phyloP scores from a whole-genome alignment of 1,140 invertebrate species.

The Diuraphis noxia region DNA sequence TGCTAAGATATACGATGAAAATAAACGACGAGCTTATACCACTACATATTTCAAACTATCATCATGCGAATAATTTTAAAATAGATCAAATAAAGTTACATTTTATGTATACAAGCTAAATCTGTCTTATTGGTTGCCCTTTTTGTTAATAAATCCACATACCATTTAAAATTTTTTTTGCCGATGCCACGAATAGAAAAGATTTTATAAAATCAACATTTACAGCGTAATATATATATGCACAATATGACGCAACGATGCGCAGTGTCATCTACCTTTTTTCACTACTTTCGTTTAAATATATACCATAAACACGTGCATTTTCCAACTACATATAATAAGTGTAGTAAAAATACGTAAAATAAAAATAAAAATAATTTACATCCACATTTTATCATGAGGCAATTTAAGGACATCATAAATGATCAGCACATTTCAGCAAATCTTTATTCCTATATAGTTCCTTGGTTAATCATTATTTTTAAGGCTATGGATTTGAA shows the following conservation, averaged over 20 bases:
- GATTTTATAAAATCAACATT: background rate
- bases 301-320: background rate
- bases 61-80: background rate
- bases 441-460: background rate
- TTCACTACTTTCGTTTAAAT: background rate
- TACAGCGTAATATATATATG: background rate
- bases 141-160: background rate
- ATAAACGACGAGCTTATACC: background rate
- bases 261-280: background rate
- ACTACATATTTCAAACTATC: background rate
- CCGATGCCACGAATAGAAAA: background rate
- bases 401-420: background rate
- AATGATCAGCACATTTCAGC: background rate
- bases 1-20: background rate
- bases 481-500: background rate
- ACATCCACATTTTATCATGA: background rate
- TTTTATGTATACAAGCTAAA: background rate
- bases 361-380: background rate
- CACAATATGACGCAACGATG: too few relatives aligned
- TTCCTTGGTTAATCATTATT: background rate
- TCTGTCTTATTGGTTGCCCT: background rate
- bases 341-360: background rate
- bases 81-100: background rate
- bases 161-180: too few relatives aligned
- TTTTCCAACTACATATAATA: background rate